Conservation (phyloP, 64 coral and sea anemone genomes). For the Pocillopora damicornis region DNA sequence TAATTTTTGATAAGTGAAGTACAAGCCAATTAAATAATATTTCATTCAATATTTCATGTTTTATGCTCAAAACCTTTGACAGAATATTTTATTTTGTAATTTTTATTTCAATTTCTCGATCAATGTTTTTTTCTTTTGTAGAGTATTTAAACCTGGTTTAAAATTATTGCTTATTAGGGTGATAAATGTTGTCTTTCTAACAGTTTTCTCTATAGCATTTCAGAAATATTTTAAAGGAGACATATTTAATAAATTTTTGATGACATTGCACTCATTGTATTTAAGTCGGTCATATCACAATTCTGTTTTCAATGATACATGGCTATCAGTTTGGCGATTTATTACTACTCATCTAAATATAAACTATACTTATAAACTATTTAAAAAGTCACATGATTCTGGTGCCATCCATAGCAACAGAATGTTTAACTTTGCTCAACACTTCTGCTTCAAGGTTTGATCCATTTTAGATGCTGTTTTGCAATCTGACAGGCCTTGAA, state of each 20-base stretch:
- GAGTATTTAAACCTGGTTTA: no score
- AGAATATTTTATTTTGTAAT: no score
- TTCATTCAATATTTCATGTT: no score
- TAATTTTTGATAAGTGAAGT: background rate
- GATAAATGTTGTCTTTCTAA: no score
- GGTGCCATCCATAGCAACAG: constrained; percentile 20
- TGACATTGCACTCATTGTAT: background rate
- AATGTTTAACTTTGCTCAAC: constrained; percentile 1
- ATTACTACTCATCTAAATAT: background rate
- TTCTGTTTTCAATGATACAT: background rate
- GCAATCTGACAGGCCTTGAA: background rate
- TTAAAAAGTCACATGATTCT: background rate
- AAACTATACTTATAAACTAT: no score
- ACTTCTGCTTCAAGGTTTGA: background rate
- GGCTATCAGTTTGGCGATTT: background rate
- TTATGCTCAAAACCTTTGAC: no score
- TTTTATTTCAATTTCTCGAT: no score
- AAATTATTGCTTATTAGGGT: no score
- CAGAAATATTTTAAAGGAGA: background rate
- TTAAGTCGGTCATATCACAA: background rate
- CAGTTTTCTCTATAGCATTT: no score
- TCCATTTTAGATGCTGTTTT: background rate
- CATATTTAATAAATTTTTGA: constrained; percentile 28
- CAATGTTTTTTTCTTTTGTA: no score
- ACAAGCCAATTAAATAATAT: background rate